phyloP scores from a whole-genome alignment of 2,113 vertebrate species.

The Columba livia region DNA sequence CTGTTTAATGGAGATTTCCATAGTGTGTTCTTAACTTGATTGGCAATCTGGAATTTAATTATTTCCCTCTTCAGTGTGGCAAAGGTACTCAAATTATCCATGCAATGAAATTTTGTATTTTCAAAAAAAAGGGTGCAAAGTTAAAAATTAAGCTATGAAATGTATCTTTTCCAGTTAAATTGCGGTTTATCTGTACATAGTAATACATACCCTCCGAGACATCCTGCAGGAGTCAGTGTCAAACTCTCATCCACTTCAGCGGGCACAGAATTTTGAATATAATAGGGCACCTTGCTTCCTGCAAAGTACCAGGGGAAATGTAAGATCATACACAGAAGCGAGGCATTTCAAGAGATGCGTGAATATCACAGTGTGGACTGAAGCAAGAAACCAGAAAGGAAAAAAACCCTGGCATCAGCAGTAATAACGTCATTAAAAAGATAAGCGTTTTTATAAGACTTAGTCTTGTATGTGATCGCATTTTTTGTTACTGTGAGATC shows the following conservation, averaged over 20 bases:
- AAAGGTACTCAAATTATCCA: neutral
- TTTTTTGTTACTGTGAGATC: neutral
- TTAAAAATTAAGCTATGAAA: neutral
- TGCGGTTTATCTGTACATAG: neutral
- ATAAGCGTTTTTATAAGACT: neutral
- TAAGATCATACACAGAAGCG: neutral
- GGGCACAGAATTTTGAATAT: neutral
- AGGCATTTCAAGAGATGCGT: neutral
- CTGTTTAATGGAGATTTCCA: constrained; percentile 23
- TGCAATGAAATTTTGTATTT: neutral
- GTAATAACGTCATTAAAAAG: neutral
- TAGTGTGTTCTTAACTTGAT: constrained; percentile 18
- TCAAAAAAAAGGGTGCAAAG: neutral
- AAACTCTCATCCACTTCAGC: neutral
- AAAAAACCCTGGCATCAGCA: neutral
- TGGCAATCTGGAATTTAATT: neutral
- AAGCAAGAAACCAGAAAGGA: neutral
- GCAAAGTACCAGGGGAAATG: neutral
- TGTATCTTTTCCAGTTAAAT: neutral
- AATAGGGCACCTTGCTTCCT: neutral
- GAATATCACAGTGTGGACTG: neutral
- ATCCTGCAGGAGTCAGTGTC: neutral
- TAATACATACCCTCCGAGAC: accelerated
- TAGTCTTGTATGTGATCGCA: neutral
- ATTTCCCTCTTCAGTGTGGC: neutral